Base-by-base conservation (phyloP, 2,888 invertebrate genomes). In the Ectemnius cavifrons region DNA sequence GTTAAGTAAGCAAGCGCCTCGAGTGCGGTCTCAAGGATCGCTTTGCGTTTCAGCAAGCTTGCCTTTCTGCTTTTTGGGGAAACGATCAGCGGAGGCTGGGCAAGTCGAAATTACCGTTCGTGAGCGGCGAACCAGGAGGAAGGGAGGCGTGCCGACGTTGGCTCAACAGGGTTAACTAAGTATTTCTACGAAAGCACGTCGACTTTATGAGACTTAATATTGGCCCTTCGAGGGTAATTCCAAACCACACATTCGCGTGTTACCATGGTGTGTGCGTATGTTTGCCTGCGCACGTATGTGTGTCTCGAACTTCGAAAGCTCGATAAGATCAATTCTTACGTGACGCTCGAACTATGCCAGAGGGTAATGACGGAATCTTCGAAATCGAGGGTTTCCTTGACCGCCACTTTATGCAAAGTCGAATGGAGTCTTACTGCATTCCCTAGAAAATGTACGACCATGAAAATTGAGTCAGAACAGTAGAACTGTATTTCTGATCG, bases 191-290 rank as follows among this genome's bases (percentile, higher is more conserved):
- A 88, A 87, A 78, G 80, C 70, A 71, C 70, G 79, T 82, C 80
- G 85, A 84, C 83, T 85, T 88, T 87, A 85, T 75, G 88, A 85
- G 86, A 85, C 85, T 88, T 89, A 89, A 89, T 88, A 86, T 88
- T 85, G 84, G 88, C 86, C 86, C 88, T 89, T 83, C 78, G 72
- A 80, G 77, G 77, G 85, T 86, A 88, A 89, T 89, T 87, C 82
- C 73, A 67, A 52, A 47, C 56, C 8, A 11, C 37, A 37, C 60
- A 23, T 13, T 28, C 37, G 27, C 45, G 63, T 58, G 66, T 56
- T 46, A 61, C 62, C 62, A 60, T 64, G 14, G 16, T 52, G 37
- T 45, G 37, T 37, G 37, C 37, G 37, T 37, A 56, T 58, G 28
- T 13, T 47, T 23, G 57, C 69, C 69, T 61, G 52, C 11, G n/a